Percentiles rank a stretch among this genome's conserved stretches.
Evolutionary conservation across 2,888 invertebrate species (phyloP).

Genomic region (Plutella xylostella): DNA sequence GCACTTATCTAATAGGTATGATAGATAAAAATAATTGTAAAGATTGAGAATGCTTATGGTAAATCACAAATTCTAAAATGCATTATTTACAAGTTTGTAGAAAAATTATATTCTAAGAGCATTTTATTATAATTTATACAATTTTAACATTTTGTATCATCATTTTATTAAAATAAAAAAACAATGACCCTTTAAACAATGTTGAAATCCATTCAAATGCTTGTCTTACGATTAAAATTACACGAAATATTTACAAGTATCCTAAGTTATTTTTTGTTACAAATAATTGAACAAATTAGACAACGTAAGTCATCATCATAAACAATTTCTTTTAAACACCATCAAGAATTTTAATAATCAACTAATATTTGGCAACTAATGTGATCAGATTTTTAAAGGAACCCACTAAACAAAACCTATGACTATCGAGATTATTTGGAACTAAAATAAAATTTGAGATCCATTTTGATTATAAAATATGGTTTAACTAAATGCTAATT

Average conservation of each 20-base stretch:
- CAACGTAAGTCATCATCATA: slow-evolving; percentile 16
- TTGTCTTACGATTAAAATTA: not conserved
- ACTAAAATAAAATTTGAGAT: slow-evolving; percentile 62
- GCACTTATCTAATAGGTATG: slow-evolving; percentile 41
- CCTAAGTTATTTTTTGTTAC: slow-evolving; percentile 26
- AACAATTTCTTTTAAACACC: slow-evolving; percentile 20
- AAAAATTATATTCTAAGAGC: slow-evolving; percentile 22
- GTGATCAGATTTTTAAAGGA: slow-evolving; percentile 31
- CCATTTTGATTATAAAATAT: slow-evolving; percentile 34
- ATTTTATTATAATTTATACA: slow-evolving; percentile 1
- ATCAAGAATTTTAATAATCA: slow-evolving; percentile 24
- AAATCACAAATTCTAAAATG: slow-evolving; percentile 61
- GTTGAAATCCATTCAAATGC: slow-evolving; percentile 23
- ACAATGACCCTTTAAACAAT: slow-evolving; percentile 26
- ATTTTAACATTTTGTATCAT: slow-evolving; percentile 2
- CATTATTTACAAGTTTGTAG: slow-evolving; percentile 51
- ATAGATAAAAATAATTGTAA: slow-evolving; percentile 18
- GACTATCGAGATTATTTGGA: slow-evolving; percentile 63
- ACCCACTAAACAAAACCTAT: slow-evolving; percentile 34
- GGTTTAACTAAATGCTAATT: slow-evolving; percentile 29
- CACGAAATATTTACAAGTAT: slow-evolving; percentile 32
- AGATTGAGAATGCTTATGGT: slow-evolving; percentile 30
- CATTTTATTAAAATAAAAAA: slow-evolving; percentile 8
- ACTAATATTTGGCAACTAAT: slow-evolving; percentile 65
- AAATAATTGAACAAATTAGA: slow-evolving; percentile 24